These are phyloP conservation scores for Trinorchestia longiramus DNA, from an alignment of 1,140 invertebrate genomes.

Conservation along the genomic window DNA sequence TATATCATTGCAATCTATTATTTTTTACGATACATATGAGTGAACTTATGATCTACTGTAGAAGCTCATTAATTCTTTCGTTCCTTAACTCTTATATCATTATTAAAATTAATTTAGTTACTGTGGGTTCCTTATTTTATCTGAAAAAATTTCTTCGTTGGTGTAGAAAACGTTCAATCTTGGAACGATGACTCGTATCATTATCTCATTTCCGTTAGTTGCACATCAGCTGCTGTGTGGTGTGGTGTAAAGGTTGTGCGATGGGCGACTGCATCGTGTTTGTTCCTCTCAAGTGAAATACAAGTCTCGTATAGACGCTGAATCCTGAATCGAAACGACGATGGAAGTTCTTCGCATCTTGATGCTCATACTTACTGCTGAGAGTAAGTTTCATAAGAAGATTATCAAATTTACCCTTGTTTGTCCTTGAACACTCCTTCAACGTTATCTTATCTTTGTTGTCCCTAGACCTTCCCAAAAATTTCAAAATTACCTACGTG, in stretches of 20 bases:
- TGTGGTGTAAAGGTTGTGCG: background rate
- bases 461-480: background rate
- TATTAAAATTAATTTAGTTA: background rate
- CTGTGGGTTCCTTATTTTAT: background rate
- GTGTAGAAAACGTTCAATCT: background rate
- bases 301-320: background rate
- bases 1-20: too few relatives aligned
- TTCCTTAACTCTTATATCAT: too few relatives aligned
- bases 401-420: background rate
- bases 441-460: background rate
- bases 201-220: slow-evolving; percentile 1
- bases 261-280: background rate
- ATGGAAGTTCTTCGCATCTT: background rate
- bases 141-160: background rate
- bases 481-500: background rate
- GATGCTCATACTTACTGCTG: background rate
- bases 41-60: too few relatives aligned
- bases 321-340: background rate
- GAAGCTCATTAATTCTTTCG: too few relatives aligned
- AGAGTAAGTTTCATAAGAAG: background rate
- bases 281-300: background rate
- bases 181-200: background rate
- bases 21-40: too few relatives aligned
- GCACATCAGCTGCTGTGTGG: background rate
- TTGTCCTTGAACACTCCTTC: background rate